These are phyloP conservation scores for Salticus scenicus DNA, from an alignment of 2,888 invertebrate genomes.

Conservation along the genomic window DNA sequence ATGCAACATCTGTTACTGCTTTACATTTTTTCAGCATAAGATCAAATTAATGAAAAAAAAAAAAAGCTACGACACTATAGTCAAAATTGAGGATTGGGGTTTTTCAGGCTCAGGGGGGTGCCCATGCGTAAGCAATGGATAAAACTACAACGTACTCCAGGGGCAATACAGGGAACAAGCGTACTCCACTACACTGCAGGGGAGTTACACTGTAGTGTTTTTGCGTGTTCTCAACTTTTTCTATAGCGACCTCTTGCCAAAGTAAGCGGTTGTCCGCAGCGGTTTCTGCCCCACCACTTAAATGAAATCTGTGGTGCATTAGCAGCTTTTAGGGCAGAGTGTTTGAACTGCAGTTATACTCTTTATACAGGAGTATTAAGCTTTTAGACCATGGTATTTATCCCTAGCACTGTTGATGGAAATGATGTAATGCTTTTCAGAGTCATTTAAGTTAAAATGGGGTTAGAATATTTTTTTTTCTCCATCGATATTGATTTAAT, in stretches of 20 bases:
- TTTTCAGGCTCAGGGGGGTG: slow-evolving; percentile 29
- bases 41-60: no score
- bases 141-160: slow-evolving; percentile 27
- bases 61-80: no score
- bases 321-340: slow-evolving; percentile 49
- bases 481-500: no score
- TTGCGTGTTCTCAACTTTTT: slow-evolving; percentile 43
- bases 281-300: slow-evolving; percentile 49
- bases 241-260: neutral
- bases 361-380: neutral
- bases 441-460: neutral
- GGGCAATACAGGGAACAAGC: slow-evolving; percentile 1
- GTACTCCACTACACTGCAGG: slow-evolving; percentile 22
- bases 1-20: no score
- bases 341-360: slow-evolving; percentile 5
- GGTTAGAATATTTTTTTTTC: neutral
- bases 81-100: neutral
- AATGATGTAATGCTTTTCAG: neutral
- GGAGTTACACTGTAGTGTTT: slow-evolving; percentile 46
- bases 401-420: neutral
- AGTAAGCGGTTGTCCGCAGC: neutral
- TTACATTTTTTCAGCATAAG: no score
- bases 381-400: neutral
- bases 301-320: slow-evolving; percentile 49
- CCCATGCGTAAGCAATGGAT: slow-evolving; percentile 28